A percentile compares a stretch with the other conserved stretches of the same genome.
These are phyloP conservation scores for Phasia obesa DNA, from an alignment of 2,888 invertebrate genomes.

Conservation along the genomic window DNA sequence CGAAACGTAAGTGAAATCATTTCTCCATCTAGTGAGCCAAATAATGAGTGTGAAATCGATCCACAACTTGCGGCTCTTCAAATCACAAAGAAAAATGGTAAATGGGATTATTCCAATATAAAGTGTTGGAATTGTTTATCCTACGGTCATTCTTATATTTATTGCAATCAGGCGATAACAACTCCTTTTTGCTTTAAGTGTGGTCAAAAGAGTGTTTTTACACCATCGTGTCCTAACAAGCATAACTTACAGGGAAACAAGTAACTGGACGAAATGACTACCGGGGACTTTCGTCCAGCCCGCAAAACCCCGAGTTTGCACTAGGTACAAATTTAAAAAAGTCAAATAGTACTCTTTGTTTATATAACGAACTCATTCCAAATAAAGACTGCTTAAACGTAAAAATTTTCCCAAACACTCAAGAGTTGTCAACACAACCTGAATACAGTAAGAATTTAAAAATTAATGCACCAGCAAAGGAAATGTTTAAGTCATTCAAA, in stretches of 20 bases:
- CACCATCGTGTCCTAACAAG: constrained; percentile 20
- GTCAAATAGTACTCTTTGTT: no score
- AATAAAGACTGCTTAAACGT: no score
- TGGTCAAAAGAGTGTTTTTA: constrained; percentile 1
- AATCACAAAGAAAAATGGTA: not conserved
- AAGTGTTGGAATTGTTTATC: constrained; percentile 45
- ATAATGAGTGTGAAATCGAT: not conserved
- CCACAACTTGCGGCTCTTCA: constrained; percentile 21
- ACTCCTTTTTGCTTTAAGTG: constrained; percentile 44
- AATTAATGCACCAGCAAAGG: no score
- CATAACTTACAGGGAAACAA: constrained; percentile 31
- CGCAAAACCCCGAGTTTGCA: constrained; percentile 33
- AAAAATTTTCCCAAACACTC: no score
- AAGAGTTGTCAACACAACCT: no score
- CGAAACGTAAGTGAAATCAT: no score
- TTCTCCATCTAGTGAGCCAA: no score
- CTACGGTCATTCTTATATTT: constrained; percentile 23
- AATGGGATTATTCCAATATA: constrained; percentile 26
- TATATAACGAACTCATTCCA: no score
- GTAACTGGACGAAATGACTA: constrained; percentile 34
- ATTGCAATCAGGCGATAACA: constrained; percentile 1
- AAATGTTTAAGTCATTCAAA: no score
- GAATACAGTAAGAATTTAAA: no score
- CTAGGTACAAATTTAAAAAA: no score
- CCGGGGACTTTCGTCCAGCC: constrained; percentile 29